phyloP scores from a whole-genome alignment of 2,113 vertebrate genomes.

The Eolophus roseicapilla region DNA sequence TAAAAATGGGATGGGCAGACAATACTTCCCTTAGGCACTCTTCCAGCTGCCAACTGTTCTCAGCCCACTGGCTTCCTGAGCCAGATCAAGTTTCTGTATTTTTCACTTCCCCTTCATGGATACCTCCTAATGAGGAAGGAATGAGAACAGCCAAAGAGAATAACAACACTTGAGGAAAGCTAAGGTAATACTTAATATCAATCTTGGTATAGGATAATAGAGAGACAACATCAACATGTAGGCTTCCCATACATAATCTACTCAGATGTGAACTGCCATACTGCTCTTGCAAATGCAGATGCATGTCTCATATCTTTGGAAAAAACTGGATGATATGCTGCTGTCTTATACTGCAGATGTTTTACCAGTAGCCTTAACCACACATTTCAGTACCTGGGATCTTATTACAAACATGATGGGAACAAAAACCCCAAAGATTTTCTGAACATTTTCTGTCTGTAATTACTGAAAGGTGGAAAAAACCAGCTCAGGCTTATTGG shows the following conservation, averaged over 20 bases:
- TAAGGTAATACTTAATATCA: background rate
- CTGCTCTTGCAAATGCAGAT: background rate
- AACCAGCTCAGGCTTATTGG: background rate
- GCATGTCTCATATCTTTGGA: background rate
- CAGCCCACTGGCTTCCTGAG: background rate
- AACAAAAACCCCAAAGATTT: background rate
- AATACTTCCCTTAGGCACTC: conserved; percentile 20
- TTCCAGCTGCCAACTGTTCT: background rate
- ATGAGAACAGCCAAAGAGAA: background rate
- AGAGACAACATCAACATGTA: background rate
- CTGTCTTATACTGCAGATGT: background rate
- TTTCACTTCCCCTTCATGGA: background rate
- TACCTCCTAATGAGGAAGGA: conserved; percentile 23
- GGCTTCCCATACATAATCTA: background rate
- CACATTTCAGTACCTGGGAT: background rate
- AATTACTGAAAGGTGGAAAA: background rate
- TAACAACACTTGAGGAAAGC: background rate
- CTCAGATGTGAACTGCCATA: background rate
- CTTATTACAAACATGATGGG: background rate
- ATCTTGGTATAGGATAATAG: background rate
- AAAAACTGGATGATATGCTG: background rate
- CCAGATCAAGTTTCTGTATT: background rate
- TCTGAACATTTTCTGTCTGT: background rate
- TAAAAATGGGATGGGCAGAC: conserved; percentile 10
- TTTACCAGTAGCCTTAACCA: background rate